Evolutionary conservation across 2,888 invertebrate species (phyloP), one percentile per base, ranked within the genome.

Genomic region (Apamea monoglypha): DNA sequence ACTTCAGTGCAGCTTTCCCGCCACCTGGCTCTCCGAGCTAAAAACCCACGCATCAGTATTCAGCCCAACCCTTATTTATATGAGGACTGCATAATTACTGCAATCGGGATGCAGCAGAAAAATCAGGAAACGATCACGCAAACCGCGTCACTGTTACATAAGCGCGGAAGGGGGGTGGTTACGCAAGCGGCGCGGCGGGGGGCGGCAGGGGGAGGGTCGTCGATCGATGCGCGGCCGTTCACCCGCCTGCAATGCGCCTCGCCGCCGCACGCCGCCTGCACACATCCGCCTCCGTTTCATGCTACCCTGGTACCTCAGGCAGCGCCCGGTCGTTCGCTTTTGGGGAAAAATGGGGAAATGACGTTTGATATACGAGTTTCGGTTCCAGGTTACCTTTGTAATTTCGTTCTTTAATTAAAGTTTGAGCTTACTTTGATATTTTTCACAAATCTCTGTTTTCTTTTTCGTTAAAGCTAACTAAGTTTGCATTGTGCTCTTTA

Each of bases 191-290:
- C 76, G 84, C 87, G 89, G 85, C 78, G 75, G 87, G 85, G 86
- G 85, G 78, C 71, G 87, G 80, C 82, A 83, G 82, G 89, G 89
- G 72, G 86, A 59, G 86, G 82, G 82, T 85, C 81, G 87, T 87
- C 91, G 96, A 96, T 96, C 97, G 96, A 96, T 96, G 96, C 93
- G 94, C 94, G 96, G 97, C 95, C 95, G 95, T 96, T 96, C 95
- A 96, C 96, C 96, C 96, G 96, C 96, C 96, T 96, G 96, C 96
- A 96, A 95, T 96, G 96, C 96, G 96, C 95, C 95, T 94, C 92
- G 92, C 93, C 89, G 88, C 85, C 87, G 88, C 95, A 94, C 92
- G 92, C 93, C 89, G 89, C 85, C 87, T 89, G 91, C 91, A 91
- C 91, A 91, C 92, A 91, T 91, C 92, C 92, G 91, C 92, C 91